Evolutionary conservation across 2,113 vertebrate genomes (phyloP), one percentile per base, ranked within the genome.

Genomic region (Motacilla alba): DNA sequence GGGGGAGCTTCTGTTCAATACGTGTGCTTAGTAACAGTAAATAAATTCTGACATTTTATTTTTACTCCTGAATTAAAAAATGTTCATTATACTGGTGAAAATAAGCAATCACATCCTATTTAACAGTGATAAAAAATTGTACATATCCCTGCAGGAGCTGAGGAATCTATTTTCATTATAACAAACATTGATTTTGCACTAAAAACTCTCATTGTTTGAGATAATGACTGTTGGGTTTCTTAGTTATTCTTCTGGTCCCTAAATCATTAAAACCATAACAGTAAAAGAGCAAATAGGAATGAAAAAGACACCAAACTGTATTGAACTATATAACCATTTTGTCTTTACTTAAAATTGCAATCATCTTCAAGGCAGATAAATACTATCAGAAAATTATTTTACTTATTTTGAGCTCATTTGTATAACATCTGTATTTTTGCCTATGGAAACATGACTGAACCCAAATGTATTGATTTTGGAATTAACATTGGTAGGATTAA

Each of bases 181-280:
- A 97, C 97, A 98, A 97, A 97, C 94, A 98, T 98, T 98, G 98
- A 98, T 98, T 98, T 98, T 98, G 96, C 97, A 98, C 98, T 98
- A 96, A 98, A 98, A 98, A 97, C 96, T 97, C 98, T 98, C 97
- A 98, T 98, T 98, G 98, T 98, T 98, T 97, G 97, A 97, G 97
- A 97, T 98, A 98, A 98, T 98, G 97, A 98, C 96, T 97, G 97
- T 90, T 97, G 94, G 95, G 91, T 97, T 98, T 95, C 97, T 98
- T 97, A 97, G 97, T 98, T 98, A 97, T 98, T 97, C 82, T 98
- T 98, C 96, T 97, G 96, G 95, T 98, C 97, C 97, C 97, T 98
- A 98, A 98, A 98, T 98, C 97, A 97, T 98, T 97, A 95, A 96
- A 98, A 94, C 89, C 77, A 44, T 92, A 96, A 67, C 73, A 93